Percentiles rank a stretch among this genome's conserved stretches.
Conservation (phyloP, 2,888 invertebrate species). For the Galerucella calmariensis region DNA sequence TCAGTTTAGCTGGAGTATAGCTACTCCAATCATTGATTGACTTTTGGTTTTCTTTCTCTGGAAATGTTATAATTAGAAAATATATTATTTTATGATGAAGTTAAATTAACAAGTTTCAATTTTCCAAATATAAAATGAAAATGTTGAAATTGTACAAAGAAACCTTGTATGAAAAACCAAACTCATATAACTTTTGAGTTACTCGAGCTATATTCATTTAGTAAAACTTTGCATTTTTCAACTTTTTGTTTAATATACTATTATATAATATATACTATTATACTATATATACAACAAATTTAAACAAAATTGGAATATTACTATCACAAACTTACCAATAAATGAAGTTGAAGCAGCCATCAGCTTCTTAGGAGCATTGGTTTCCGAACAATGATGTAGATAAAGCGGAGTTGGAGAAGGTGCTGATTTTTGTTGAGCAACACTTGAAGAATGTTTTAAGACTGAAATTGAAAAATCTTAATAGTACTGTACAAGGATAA, state of each 20-base stretch:
- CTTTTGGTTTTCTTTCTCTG: conserved; percentile 13
- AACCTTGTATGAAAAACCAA: no score
- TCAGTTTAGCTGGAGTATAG: conserved; percentile 8
- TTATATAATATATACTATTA: no score
- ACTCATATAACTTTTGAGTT: no score
- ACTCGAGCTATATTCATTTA: no score
- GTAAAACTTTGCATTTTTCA: no score
- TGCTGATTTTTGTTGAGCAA: conserved; percentile 3
- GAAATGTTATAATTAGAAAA: background rate
- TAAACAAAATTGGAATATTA: background rate
- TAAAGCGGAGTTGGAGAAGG: conserved; percentile 4
- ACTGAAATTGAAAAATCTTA: conserved; percentile 15
- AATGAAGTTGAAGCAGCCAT: no score
- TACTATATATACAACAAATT: conserved; percentile 9
- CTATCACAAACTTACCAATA: no score
- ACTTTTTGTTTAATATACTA: background rate
- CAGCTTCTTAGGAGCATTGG: conserved; percentile 8
- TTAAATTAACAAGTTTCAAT: no score
- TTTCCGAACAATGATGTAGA: conserved; percentile 9
- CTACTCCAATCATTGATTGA: conserved; percentile 19
- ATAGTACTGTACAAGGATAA: background rate
- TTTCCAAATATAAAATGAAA: no score
- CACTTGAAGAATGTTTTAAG: no score
- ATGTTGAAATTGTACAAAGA: no score
- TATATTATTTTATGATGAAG: no score